A percentile compares a stretch with the other conserved stretches of the same genome.
Evolutionary conservation across 2,888 invertebrate species (phyloP).

Genomic region (Dryobotodes eremita): DNA sequence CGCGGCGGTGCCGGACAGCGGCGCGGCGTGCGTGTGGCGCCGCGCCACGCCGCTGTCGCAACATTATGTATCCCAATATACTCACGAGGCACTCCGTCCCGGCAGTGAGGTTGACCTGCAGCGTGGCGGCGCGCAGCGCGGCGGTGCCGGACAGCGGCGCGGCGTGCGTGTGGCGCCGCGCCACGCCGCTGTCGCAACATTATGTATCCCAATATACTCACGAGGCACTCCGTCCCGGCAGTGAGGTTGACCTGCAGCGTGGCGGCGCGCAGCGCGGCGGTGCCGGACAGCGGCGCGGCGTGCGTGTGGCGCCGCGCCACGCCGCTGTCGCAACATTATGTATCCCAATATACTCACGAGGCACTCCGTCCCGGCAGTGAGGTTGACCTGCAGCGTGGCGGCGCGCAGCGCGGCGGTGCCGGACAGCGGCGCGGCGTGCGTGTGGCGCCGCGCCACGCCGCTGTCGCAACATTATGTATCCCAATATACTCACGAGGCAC

Average conservation of each 20-base stretch:
- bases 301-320: constrained; percentile 94
- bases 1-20: constrained; percentile 76
- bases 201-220: too few relatives aligned
- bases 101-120: constrained; percentile 97
- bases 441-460: constrained; percentile 93
- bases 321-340: too few relatives aligned
- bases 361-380: constrained; percentile 95
- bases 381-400: constrained; percentile 97
- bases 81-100: constrained; percentile 95
- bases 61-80: too few relatives aligned
- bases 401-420: constrained; percentile 88
- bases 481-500: constrained; percentile 94
- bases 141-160: constrained; percentile 77
- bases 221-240: constrained; percentile 95
- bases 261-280: constrained; percentile 92
- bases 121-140: constrained; percentile 93
- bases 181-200: too few relatives aligned
- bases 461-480: too few relatives aligned
- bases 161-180: constrained; percentile 93
- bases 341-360: constrained; percentile 93
- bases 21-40: constrained; percentile 91
- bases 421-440: constrained; percentile 85
- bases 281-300: constrained; percentile 75
- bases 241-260: constrained; percentile 97
- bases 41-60: constrained; percentile 93